Percentiles rank a stretch among this genome's conserved stretches.
Conservation (phyloP, 2,888 invertebrate species). For the Brassicogethes aeneus region DNA sequence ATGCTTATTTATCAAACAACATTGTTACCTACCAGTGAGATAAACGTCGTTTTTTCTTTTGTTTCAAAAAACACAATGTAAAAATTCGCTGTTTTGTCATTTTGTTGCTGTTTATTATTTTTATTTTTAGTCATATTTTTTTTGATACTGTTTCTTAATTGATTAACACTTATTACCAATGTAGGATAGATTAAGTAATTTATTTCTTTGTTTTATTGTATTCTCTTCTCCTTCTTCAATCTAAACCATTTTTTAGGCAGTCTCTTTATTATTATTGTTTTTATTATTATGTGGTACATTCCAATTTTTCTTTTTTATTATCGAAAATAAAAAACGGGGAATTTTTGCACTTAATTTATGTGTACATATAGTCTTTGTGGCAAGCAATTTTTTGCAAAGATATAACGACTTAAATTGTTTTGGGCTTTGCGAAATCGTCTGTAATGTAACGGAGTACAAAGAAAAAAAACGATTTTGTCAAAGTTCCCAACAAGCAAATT, state of each 20-base stretch:
- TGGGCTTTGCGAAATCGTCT: conserved; percentile 33
- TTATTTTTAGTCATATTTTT: conserved; percentile 26
- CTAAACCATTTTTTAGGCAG: no score
- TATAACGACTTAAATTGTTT: conserved; percentile 6
- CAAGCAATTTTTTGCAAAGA: background rate
- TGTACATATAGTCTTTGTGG: background rate
- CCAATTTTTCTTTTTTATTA: conserved; percentile 24
- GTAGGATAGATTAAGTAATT: conserved; percentile 26
- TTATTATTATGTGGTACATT: conserved; percentile 31
- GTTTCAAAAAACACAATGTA: conserved; percentile 10
- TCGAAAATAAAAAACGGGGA: conserved; percentile 14
- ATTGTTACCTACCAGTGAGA: conserved; percentile 26
- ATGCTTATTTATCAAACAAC: conserved; percentile 32
- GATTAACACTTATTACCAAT: conserved; percentile 20
- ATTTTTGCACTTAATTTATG: conserved; percentile 20
- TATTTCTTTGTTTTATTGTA: conserved; percentile 26
- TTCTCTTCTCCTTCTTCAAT: conserved; percentile 25
- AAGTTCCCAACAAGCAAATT: no score
- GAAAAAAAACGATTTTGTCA: conserved; percentile 32
- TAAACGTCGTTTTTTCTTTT: conserved; percentile 11
- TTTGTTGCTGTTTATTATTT: conserved; percentile 21
- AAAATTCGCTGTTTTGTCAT: conserved; percentile 20
- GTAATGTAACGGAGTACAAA: conserved; percentile 29
- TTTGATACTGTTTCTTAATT: conserved; percentile 28
- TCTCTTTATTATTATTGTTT: no score